These are phyloP conservation scores for Prosapia bicincta DNA, from an alignment of 2,888 invertebrate species.

Conservation along the genomic window DNA sequence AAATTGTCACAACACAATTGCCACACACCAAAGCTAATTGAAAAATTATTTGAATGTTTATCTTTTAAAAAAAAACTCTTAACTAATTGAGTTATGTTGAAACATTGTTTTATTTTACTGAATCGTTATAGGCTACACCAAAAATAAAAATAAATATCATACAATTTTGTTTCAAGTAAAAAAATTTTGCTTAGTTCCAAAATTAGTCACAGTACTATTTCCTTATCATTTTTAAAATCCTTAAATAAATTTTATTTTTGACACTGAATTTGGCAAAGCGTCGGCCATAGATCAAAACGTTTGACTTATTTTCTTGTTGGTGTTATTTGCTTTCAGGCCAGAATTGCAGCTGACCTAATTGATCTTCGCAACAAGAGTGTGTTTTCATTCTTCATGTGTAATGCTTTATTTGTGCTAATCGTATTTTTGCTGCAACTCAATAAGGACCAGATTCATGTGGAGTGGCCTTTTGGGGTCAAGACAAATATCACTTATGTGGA, in stretches of 20 bases:
- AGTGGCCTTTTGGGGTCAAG: conserved; percentile 95
- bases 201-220: not conserved
- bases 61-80: too few relatives aligned
- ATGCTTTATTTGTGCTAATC: conserved; percentile 98
- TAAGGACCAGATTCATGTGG: conserved; percentile 96
- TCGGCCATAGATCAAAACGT: not conserved
- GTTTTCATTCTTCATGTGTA: conserved; percentile 99
- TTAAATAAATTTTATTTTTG: too few relatives aligned
- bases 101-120: too few relatives aligned
- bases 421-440: conserved; percentile 98
- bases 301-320: not conserved
- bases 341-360: conserved; percentile 85
- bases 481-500: conserved; percentile 92
- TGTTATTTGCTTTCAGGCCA: conserved; percentile 63
- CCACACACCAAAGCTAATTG: too few relatives aligned
- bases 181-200: too few relatives aligned
- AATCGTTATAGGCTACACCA: too few relatives aligned
- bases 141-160: too few relatives aligned
- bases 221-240: not conserved
- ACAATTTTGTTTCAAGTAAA: too few relatives aligned
- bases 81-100: too few relatives aligned
- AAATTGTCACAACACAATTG: too few relatives aligned
- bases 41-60: too few relatives aligned
- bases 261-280: not conserved
- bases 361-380: conserved; percentile 96